Evolutionary conservation across 1,140 invertebrate genomes (phyloP), one percentile per base, ranked within the genome.

Genomic region (Hypsibius dujardini): DNA sequence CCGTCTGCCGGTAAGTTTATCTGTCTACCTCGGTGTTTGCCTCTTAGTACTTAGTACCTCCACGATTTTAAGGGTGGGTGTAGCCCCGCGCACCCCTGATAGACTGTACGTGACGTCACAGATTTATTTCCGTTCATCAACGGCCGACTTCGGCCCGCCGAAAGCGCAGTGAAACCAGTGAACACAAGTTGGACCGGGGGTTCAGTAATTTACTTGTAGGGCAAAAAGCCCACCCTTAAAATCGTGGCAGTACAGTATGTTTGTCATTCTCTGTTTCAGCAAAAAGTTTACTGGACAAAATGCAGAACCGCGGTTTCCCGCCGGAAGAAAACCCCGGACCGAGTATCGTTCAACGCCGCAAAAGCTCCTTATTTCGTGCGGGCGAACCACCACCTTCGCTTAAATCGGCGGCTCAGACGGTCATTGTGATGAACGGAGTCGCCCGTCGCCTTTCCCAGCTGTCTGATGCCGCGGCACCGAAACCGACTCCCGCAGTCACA

Each of bases 221-320:
- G 28, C 28, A 28, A 28, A 28, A 28, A 28, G 28, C 28, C 28
- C 28, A 28, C 28, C 28, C 28, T 28, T 28, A 28, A 28, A 28
- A 28, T 28, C 28, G 28, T 28, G 28, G 28, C 28, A 28, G 28
- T 28, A 28, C 28, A 28, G 28, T 28, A 28, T 28, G 28, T 28
- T 28, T 56, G 7, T 56, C 50, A 56, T 56, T 56, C 0, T 12
- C n/a, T 56, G n/a, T 56, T 56, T 12, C 50, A 56, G 50, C 50
- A n/a, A 7, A 12, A 12, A 67, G 42, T 67, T 42, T 67, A 7
- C 62, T 67, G 62, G 62, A 67, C 45, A 67, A 67, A 67, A 67
- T 67, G 62, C 12, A 67, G 62, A 67, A 67, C 45, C 12, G 62
- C 12, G 62, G 62, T 15, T 67, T 67, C 42, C 62, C 62, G 45